Conservation (phyloP, 2,113 vertebrate genomes). For the Atractosteus spatula region DNA sequence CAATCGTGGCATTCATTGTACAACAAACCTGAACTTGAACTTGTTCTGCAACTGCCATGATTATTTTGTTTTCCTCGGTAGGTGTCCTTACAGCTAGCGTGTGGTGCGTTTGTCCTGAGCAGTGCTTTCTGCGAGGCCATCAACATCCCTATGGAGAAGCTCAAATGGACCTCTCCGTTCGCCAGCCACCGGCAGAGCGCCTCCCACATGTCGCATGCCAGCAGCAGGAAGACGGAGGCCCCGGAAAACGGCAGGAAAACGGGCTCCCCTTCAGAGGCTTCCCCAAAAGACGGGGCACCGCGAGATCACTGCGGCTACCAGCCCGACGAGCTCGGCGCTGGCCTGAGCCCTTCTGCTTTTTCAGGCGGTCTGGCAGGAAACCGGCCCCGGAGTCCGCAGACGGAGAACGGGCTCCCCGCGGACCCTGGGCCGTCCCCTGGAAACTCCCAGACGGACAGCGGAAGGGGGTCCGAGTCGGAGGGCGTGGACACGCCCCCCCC, state of each 20-base stretch:
- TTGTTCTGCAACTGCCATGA: no score
- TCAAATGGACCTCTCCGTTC: conserved; percentile 92
- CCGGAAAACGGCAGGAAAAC: conserved; percentile 29
- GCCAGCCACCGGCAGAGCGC: conserved; percentile 76
- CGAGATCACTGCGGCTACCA: conserved; percentile 28
- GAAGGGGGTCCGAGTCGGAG: conserved; percentile 25
- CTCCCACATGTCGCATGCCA: conserved; percentile 58
- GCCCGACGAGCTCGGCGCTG: conserved; percentile 5
- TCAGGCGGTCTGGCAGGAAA: conserved; percentile 27
- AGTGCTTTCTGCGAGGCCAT: conserved; percentile 72
- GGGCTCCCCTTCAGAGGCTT: conserved; percentile 31
- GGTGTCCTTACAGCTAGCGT: conserved; percentile 87
- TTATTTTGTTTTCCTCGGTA: conserved; percentile 40
- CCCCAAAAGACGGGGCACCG: conserved; percentile 15
- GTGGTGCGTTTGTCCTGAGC: conserved; percentile 81
- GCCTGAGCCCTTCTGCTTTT: conserved; percentile 26
- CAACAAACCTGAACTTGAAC: no score
- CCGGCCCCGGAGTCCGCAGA: conserved; percentile 34
- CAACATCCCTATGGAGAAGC: conserved; percentile 87
- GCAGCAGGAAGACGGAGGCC: conserved; percentile 41
- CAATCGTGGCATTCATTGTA: no score
- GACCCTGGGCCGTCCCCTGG: conserved; percentile 30
- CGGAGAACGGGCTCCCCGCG: conserved; percentile 32
- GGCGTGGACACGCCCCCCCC: conserved; percentile 28
- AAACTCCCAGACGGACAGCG: conserved; percentile 17